Conservation (phyloP, 2,797 vertebrate species). For the Sylvilagus floridanus region DNA sequence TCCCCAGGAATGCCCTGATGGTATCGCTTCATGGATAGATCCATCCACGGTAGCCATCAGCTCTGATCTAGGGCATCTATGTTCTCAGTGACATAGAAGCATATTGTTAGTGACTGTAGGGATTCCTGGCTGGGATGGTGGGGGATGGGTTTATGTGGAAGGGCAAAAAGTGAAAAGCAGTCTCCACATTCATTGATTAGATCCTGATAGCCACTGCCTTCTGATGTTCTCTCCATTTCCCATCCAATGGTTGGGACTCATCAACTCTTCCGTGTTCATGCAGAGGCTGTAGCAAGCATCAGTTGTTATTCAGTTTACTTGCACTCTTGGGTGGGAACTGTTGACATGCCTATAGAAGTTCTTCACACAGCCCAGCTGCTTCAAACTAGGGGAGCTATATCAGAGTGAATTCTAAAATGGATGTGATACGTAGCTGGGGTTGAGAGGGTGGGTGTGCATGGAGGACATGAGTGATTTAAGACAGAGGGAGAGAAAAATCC, state of each 20-base stretch:
- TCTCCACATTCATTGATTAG: background rate
- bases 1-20: background rate
- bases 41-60: background rate
- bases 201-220: background rate
- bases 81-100: background rate
- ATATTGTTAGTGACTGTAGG: too few species aligned
- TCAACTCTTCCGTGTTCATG: background rate
- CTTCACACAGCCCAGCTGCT: background rate
- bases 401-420: background rate
- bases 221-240: background rate
- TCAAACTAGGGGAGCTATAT: background rate
- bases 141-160: background rate
- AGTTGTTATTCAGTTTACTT: background rate
- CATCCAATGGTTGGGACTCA: background rate
- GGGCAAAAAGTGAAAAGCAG: too few species aligned
- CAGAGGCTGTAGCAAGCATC: background rate
- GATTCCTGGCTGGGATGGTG: background rate
- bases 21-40: background rate
- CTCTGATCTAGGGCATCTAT: background rate
- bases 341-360: background rate
- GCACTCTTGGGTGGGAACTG: background rate
- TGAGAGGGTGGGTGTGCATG: rapidly evolving
- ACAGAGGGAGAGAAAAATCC: background rate
- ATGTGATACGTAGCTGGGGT: background rate
- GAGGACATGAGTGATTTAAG: background rate